A percentile compares a stretch with the other conserved stretches of the same genome.
Evolutionary conservation across 2,113 vertebrate genomes (phyloP).

Genomic region (Oncorhynchus keta): DNA sequence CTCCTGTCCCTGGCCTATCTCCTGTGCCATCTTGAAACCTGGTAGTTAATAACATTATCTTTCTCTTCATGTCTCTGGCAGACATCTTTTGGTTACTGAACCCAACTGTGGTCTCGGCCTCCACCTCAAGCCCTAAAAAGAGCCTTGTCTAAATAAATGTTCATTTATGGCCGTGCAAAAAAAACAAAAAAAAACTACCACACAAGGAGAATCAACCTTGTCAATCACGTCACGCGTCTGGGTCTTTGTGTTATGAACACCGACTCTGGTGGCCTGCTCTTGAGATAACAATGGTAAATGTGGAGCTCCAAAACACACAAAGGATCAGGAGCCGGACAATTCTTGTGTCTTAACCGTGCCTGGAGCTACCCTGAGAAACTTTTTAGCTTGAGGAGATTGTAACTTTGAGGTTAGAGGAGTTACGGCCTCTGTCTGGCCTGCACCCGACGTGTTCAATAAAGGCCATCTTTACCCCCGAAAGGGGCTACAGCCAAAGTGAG

Average conservation of each 20-base stretch:
- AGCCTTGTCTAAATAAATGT: constrained; percentile 89
- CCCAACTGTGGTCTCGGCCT: constrained; percentile 64
- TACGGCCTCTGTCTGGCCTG: constrained; percentile 82
- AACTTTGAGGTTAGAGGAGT: constrained; percentile 71
- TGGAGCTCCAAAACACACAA: constrained; percentile 83
- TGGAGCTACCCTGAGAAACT: constrained; percentile 57
- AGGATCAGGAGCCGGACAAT: constrained; percentile 69
- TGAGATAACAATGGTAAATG: constrained; percentile 80
- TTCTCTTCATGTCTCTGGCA: constrained; percentile 56
- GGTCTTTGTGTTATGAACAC: constrained; percentile 75
- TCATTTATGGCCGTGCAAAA: constrained; percentile 72
- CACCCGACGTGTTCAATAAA: constrained; percentile 27
- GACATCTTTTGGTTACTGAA: constrained; percentile 66
- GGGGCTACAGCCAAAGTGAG: constrained; percentile 34
- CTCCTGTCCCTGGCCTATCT: constrained; percentile 23
- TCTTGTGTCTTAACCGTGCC: constrained; percentile 15
- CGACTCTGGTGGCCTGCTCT: constrained; percentile 79
- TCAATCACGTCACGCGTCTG: constrained; percentile 75
- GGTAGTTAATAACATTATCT: background rate
- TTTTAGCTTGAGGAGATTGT: constrained; percentile 80
- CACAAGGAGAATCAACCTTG: constrained; percentile 75
- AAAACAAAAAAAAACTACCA: constrained; percentile 37
- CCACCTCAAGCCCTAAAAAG: constrained; percentile 65
- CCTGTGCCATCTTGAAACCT: background rate
- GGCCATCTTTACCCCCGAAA: background rate